These are phyloP conservation scores for Hymenochirus boettgeri DNA, from an alignment of 2,113 vertebrate species.

Conservation along the genomic window DNA sequence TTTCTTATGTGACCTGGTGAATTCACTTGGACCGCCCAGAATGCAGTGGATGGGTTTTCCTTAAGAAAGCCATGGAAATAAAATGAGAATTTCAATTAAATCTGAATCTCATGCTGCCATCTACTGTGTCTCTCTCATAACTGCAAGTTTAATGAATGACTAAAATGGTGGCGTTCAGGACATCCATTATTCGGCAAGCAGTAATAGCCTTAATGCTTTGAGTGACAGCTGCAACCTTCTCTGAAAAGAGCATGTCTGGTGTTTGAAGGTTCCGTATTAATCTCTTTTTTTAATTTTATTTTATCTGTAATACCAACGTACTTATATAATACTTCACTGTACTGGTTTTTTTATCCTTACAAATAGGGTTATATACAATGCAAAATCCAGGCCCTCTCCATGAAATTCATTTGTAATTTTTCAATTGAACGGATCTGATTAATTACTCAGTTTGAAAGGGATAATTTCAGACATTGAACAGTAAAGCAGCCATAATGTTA, in stretches of 20 bases:
- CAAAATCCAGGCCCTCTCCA: too few relatives aligned
- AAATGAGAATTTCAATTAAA: background rate
- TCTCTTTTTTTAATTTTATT: too few relatives aligned
- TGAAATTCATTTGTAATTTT: too few relatives aligned
- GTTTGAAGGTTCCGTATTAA: too few relatives aligned
- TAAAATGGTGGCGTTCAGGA: conserved; percentile 11
- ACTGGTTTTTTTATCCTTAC: too few relatives aligned
- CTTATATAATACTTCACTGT: too few relatives aligned
- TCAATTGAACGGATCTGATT: too few relatives aligned
- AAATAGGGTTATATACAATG: too few relatives aligned
- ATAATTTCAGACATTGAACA: too few relatives aligned
- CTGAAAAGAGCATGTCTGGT: background rate
- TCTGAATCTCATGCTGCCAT: conserved; percentile 60
- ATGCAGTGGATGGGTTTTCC: conserved; percentile 2
- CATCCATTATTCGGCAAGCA: background rate
- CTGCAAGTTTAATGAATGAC: conserved; percentile 12
- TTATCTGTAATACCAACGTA: too few relatives aligned
- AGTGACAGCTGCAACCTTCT: background rate
- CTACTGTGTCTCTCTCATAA: conserved; percentile 56
- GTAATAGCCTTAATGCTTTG: background rate
- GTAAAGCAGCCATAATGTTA: too few relatives aligned
- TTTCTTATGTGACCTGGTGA: conserved; percentile 10
- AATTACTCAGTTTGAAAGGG: too few relatives aligned
- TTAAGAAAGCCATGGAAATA: background rate
- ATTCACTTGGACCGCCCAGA: background rate